Conservation (phyloP, 1,140 invertebrate genomes). For the Portunus trituberculatus region DNA sequence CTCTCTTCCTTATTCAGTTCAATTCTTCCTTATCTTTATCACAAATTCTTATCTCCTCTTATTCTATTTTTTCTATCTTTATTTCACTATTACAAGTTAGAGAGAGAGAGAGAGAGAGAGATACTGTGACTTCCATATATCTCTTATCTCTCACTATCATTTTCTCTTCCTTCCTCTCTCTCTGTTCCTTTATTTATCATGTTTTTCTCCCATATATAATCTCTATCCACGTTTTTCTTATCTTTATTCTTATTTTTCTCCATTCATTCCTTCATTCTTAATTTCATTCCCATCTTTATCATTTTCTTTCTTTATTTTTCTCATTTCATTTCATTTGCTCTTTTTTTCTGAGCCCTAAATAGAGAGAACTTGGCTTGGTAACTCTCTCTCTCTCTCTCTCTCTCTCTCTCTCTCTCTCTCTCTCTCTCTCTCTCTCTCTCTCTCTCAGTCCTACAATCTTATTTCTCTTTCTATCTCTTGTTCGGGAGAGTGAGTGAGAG, state of each 20-base stretch:
- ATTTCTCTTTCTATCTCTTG: too few species aligned
- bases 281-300: neutral
- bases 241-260: neutral
- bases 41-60: too few species aligned
- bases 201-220: neutral
- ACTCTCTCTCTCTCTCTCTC: neutral
- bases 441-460: neutral
- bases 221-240: neutral
- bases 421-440: neutral
- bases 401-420: constrained; percentile 15
- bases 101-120: too few species aligned
- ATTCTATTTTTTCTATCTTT: too few species aligned
- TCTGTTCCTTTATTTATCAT: neutral
- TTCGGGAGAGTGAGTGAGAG: too few species aligned
- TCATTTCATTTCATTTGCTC: neutral
- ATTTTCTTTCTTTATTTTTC: neutral
- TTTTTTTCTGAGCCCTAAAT: too few species aligned
- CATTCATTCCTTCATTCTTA: neutral
- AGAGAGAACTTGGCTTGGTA: neutral
- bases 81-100: too few species aligned
- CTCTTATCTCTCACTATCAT: too few species aligned
- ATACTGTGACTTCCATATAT: too few species aligned
- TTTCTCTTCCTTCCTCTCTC: too few species aligned
- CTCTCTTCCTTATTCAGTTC: too few species aligned
- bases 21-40: too few species aligned